Evolutionary conservation across 2,888 invertebrate species (phyloP).

Genomic region (Actias luna): DNA sequence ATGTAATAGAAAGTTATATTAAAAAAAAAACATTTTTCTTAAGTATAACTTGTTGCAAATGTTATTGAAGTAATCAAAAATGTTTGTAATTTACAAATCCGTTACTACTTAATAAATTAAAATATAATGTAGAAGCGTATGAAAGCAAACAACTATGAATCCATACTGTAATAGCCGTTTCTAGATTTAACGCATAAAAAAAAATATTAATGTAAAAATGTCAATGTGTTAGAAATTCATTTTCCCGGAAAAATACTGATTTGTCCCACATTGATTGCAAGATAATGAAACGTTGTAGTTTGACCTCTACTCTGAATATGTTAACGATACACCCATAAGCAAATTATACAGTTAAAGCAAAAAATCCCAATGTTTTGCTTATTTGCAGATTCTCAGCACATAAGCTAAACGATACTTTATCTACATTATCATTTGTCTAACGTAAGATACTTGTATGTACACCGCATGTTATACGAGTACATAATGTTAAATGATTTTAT

Average conservation of each 20-base stretch:
- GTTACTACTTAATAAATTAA: not conserved
- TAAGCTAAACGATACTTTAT: not conserved
- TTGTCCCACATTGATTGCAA: not conserved
- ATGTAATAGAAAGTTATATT: not conserved
- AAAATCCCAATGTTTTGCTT: conserved; percentile 1
- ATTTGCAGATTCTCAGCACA: not conserved
- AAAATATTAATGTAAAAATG: not conserved
- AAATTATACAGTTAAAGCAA: not conserved
- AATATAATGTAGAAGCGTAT: not conserved
- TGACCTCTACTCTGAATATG: not conserved
- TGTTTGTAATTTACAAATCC: not conserved
- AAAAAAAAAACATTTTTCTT: not conserved
- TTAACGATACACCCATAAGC: not conserved
- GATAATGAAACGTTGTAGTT: not conserved
- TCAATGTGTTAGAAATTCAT: not conserved
- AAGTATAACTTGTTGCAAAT: not conserved
- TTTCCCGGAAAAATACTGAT: not conserved
- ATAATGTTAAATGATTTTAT: not conserved
- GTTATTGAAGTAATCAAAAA: not conserved
- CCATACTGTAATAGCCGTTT: not conserved
- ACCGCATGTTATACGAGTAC: not conserved
- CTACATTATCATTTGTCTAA: not conserved
- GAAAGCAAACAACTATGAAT: not conserved
- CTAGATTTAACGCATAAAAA: not conserved
- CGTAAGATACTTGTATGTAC: too few species aligned